phyloP scores from a whole-genome alignment of 2,888 invertebrate genomes.

The Argyresthia albistria region DNA sequence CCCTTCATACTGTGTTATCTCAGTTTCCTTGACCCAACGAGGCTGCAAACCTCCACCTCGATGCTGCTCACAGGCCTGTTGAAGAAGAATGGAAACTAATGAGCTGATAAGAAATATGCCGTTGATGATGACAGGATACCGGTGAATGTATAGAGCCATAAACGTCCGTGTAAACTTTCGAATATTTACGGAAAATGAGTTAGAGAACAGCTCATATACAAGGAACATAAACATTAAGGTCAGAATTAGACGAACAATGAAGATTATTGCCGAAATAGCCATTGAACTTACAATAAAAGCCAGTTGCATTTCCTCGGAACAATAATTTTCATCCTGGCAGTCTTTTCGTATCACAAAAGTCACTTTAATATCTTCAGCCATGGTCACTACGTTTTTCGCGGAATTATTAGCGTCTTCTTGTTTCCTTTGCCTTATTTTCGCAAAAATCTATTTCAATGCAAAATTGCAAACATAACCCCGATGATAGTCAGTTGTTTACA shows the following conservation, averaged over 20 bases:
- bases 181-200: too few species aligned
- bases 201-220: too few species aligned
- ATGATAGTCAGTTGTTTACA: too few species aligned
- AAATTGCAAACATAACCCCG: too few species aligned
- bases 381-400: conserved; percentile 12
- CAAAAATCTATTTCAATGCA: too few species aligned
- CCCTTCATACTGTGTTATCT: conserved; percentile 73
- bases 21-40: conserved; percentile 75
- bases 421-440: not conserved
- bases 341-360: conserved; percentile 69
- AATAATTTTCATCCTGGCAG: conserved; percentile 61
- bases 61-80: conserved; percentile 73
- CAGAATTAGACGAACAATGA: too few species aligned
- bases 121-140: too few species aligned
- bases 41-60: conserved; percentile 67
- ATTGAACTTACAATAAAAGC: conserved; percentile 69
- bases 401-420: not conserved
- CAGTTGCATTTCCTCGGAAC: conserved; percentile 73
- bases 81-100: not conserved
- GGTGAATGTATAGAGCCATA: too few species aligned
- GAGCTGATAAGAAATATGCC: too few species aligned
- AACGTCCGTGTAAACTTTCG: too few species aligned
- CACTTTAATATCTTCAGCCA: conserved; percentile 53
- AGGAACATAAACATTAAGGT: too few species aligned
- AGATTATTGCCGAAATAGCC: too few species aligned